Base-by-base conservation (phyloP, 2,113 vertebrate species). In the Sialia sialis region DNA sequence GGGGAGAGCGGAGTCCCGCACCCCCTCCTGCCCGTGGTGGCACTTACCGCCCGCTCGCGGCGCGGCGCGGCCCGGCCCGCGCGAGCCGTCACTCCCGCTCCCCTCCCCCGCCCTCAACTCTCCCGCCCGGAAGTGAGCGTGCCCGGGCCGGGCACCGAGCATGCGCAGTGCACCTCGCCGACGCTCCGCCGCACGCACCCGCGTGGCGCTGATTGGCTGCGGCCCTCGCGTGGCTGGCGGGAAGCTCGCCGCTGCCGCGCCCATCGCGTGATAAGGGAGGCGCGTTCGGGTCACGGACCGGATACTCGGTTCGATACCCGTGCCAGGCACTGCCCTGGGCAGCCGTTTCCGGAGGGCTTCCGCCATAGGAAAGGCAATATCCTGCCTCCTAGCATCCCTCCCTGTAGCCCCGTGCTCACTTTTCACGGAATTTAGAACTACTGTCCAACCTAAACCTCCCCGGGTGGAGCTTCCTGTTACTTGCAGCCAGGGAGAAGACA, bases 211-310 rank as follows among this genome's bases (percentile, higher is more conserved):
- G 83, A 89, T 78, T 89, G 89, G 91, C 67, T 38, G 56, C 22
- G 20, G 29, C n/a, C 5, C 11, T 3, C 6, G 13, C 38, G 41
- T 1, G 32, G 4, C 41, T 1, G 41, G 11, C 9, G 16, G 2
- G 8, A 9, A 13, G 13, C 26, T 14, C 26, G 15, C 6, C 49
- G 21, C 46, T 8, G 22, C 30, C 6, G 11, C 16, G 4, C 26
- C 10, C 11, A 16, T 46, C 25, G 64, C 55, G 29, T 51, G 4
- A 2, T 0, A 2, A 5, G 22, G n/a, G 29, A 43, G 23, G 9
- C 26, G 16, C 6, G 16, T 15, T 17, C 7, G 36, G 79, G 2
- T 0, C 1, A 0, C 1, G 3, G 0, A 0, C 0, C 0, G 13
- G 12, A 1, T 2, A 0, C 2, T 0, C 0, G 20, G 17, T 46